Evolutionary conservation across 2,888 invertebrate genomes (phyloP), one percentile per base, ranked within the genome.

Genomic region (Ichneumoninae sp.): DNA sequence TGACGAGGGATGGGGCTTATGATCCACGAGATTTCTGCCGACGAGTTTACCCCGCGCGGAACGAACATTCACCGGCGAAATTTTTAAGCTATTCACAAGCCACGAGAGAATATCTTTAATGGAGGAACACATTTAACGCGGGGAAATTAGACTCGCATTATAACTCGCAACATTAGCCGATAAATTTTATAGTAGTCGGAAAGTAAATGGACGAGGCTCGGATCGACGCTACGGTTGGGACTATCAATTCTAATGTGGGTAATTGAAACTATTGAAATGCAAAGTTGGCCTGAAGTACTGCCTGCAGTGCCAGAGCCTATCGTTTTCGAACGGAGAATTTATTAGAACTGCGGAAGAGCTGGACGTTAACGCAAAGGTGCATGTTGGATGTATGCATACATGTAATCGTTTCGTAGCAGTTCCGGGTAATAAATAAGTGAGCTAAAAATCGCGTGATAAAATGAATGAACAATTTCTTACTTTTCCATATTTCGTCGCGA

Each of bases 191-290:
- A 1, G 60, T 13, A 13, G n/a, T 16, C 2, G 13, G 1, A 16
- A 33, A 7, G 16, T 4, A 63, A 63, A 30, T 33, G 10, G 33
- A n/a, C 6, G 16, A n/a, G n/a, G 16, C 60, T 13, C 60, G 30
- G 16, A 26, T 26, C 13, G 60, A 30, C 7, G 30, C 5, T 16
- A 16, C 19, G 5, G n/a, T 13, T 1, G 50, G 54, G 36, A 66
- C 16, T 36, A 66, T 76, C 6, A 52, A 76, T 76, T 76, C 40
- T 26, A 66, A 66, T 54, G 66, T 40, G 36, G 66, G 22, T 54
- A 76, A 75, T 76, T 76, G 66, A 76, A 76, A 76, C 66, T 52
- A 75, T 75, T 75, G 52, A 75, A 76, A 76, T 76, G 76, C 66
- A 76, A 75, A 75, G 54, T 66, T 22, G 26, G 52, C 50, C 22